Percentiles rank a stretch among this genome's conserved stretches.
These are phyloP conservation scores for Tridacna gigas DNA, from an alignment of 2,888 invertebrate genomes.

Conservation along the genomic window DNA sequence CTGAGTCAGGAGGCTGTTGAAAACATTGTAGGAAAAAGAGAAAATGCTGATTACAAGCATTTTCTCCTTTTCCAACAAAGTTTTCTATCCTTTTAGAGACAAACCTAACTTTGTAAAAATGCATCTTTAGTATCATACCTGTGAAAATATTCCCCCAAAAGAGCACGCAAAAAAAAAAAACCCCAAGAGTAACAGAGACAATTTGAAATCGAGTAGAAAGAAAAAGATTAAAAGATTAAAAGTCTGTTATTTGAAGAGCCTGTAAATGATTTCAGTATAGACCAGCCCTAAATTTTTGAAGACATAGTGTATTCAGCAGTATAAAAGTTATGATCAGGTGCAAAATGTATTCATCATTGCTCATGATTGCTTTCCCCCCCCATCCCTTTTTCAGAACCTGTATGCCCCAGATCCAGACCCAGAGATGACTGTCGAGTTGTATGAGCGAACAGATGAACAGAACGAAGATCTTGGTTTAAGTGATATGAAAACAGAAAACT, in stretches of 20 bases:
- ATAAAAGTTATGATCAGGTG: background rate
- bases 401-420: constrained; percentile 87
- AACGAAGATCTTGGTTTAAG: constrained; percentile 98
- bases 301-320: too few species aligned
- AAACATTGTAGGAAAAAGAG: background rate
- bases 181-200: too few species aligned
- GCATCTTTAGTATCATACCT: background rate
- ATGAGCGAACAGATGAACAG: constrained; percentile 94
- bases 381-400: constrained; percentile 88
- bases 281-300: too few species aligned
- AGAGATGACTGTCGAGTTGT: constrained; percentile 90
- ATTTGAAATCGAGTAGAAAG: too few species aligned
- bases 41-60: background rate
- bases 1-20: background rate
- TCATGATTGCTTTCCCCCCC: background rate
- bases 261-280: too few species aligned
- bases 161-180: too few species aligned
- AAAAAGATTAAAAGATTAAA: too few species aligned
- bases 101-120: background rate
- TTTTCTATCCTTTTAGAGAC: background rate
- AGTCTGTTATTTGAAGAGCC: too few species aligned
- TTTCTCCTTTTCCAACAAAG: background rate
- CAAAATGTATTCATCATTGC: background rate
- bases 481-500: constrained; percentile 97
- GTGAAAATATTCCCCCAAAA: too few species aligned